Conservation (phyloP, 2,113 vertebrate species). For the Lophotis ruficrista region DNA sequence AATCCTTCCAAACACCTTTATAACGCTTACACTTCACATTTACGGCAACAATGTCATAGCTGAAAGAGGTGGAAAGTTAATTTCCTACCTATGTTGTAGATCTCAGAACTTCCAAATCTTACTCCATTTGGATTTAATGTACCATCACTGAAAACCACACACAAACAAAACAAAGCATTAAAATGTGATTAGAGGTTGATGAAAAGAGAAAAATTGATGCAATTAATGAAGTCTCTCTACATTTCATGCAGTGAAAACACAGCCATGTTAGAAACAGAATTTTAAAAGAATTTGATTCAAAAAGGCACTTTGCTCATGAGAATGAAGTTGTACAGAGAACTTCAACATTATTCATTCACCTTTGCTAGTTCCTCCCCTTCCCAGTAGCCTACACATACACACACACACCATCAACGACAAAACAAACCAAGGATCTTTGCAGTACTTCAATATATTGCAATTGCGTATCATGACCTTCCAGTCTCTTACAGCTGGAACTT, state of each 20-base stretch:
- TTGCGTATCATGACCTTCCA: neutral
- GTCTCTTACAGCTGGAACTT: neutral
- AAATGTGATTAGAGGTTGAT: neutral
- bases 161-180: neutral
- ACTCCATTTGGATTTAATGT: constrained; percentile 97
- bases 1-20: neutral
- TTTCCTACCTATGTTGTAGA: constrained; percentile 95
- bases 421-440: neutral
- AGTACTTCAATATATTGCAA: neutral
- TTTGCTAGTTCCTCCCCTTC: neutral
- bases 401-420: neutral
- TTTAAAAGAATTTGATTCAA: neutral
- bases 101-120: constrained; percentile 95
- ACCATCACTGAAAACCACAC: constrained; percentile 83
- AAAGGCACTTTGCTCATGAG: neutral
- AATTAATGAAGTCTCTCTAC: neutral
- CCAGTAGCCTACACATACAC: neutral
- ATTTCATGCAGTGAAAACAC: neutral
- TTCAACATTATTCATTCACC: neutral
- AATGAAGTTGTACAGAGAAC: neutral
- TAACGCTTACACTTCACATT: neutral
- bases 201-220: neutral
- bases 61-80: neutral
- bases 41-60: neutral
- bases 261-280: neutral